These are phyloP conservation scores for Melanerpes aurifrons DNA, from an alignment of 2,113 vertebrate species.

Conservation along the genomic window DNA sequence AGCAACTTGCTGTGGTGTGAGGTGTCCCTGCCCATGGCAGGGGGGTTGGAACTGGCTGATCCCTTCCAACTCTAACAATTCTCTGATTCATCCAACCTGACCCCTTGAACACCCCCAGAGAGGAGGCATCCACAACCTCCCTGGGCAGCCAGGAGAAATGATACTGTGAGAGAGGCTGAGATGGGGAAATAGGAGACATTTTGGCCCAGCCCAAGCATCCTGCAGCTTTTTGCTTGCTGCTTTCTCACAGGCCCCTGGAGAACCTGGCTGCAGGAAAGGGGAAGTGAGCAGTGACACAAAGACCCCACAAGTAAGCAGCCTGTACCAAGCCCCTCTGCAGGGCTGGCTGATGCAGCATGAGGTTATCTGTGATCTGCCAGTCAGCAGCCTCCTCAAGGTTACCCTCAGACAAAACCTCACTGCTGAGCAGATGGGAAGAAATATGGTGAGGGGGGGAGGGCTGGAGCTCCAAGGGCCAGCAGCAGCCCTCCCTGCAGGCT, in stretches of 20 bases:
- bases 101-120: no score
- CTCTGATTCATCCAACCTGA: no score
- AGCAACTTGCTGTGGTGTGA: no score
- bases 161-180: neutral
- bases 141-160: neutral
- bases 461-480: neutral
- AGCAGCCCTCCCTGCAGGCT: neutral
- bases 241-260: neutral
- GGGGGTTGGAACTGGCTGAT: no score
- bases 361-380: neutral
- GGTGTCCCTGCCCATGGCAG: no score
- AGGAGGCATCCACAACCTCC: no score
- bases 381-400: constrained; percentile 45
- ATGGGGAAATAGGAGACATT: neutral
- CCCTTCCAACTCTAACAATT: no score
- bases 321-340: neutral
- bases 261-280: neutral
- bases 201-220: neutral
- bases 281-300: neutral
- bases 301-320: neutral
- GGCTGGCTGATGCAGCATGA: neutral
- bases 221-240: neutral
- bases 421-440: constrained; percentile 58
- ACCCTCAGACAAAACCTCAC: neutral
- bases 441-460: constrained; percentile 45